Evolutionary conservation across 2,888 invertebrate species (phyloP).

Genomic region (Pollenia griseotomentosa): DNA sequence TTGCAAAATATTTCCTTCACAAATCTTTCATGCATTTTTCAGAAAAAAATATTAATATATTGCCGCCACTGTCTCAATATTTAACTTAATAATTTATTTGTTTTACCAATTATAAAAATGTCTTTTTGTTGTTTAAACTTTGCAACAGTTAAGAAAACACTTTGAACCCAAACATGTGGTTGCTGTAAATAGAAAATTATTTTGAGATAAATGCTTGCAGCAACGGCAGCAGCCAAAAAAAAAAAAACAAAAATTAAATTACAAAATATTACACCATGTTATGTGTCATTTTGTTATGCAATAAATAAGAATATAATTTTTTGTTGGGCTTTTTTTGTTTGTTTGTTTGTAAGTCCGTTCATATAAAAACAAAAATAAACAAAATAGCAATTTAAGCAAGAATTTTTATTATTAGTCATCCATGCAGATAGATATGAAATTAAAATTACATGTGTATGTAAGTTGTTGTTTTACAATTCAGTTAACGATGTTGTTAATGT

Average conservation of each 20-base stretch:
- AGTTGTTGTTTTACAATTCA: too few species aligned
- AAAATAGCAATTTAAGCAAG: conserved; percentile 3
- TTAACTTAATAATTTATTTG: conserved; percentile 43
- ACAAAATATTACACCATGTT: conserved; percentile 67
- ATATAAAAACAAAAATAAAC: neutral
- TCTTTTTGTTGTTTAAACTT: conserved; percentile 15
- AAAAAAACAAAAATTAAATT: conserved; percentile 60
- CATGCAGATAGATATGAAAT: neutral
- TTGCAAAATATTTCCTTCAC: too few species aligned
- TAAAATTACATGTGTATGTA: too few species aligned
- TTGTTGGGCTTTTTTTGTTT: neutral
- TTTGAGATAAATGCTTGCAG: conserved; percentile 10
- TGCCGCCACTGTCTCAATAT: neutral
- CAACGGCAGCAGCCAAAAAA: conserved; percentile 2
- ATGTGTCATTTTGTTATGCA: conserved; percentile 56
- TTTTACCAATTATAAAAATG: conserved; percentile 14
- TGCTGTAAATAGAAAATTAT: conserved; percentile 34
- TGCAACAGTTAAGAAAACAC: neutral
- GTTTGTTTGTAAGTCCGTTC: neutral
- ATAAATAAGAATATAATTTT: conserved; percentile 68
- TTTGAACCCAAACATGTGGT: conserved; percentile 30
- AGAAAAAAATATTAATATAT: conserved; percentile 3
- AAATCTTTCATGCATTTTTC: neutral
- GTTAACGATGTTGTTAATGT: too few species aligned
- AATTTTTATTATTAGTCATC: conserved; percentile 55